Evolutionary conservation across 2,113 vertebrate genomes (phyloP).

Genomic region (Ciconia stormi): DNA sequence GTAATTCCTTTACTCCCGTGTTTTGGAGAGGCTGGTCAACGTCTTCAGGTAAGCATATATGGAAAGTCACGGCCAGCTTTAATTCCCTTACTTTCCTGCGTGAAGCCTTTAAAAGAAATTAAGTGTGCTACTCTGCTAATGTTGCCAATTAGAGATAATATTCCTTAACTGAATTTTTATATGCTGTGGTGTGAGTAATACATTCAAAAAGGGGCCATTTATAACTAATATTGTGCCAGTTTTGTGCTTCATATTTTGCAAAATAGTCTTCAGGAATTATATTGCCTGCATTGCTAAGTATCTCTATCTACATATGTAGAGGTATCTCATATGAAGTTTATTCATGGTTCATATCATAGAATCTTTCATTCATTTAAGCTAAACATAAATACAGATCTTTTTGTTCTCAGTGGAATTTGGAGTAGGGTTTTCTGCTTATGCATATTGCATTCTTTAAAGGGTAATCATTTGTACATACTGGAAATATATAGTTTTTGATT

Average conservation of each 20-base stretch:
- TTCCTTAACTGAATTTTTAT: neutral
- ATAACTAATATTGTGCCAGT: neutral
- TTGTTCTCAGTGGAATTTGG: neutral
- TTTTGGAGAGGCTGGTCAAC: neutral
- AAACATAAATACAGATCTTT: neutral
- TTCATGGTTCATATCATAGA: neutral
- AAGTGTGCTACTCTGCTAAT: neutral
- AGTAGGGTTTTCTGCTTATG: neutral
- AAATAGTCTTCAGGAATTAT: neutral
- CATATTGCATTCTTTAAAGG: slow-evolving; percentile 11
- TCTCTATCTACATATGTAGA: neutral
- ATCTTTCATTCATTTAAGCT: neutral
- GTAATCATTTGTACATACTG: neutral
- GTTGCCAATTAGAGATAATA: neutral
- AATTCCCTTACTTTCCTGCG: neutral
- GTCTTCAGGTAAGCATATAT: neutral
- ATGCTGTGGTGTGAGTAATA: neutral
- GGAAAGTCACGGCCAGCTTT: neutral
- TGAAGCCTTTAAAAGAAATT: neutral
- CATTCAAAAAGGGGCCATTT: neutral
- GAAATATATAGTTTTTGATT: neutral
- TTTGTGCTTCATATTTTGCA: neutral
- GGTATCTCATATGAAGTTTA: neutral
- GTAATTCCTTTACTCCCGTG: neutral
- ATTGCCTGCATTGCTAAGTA: neutral